Base-by-base conservation (phyloP, 1,140 invertebrate species). In the Drosophila suzukii region DNA sequence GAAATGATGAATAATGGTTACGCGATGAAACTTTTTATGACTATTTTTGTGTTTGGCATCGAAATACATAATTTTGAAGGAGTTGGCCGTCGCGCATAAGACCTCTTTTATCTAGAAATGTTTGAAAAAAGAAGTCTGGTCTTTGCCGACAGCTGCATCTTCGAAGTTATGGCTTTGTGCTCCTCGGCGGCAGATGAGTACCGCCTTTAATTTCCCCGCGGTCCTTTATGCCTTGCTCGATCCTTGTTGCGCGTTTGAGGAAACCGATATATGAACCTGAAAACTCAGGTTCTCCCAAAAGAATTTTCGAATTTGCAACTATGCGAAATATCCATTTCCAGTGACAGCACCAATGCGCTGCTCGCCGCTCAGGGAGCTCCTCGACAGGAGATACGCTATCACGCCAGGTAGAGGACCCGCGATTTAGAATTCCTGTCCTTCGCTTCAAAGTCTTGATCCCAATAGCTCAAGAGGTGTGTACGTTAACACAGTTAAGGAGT, bases 181-280 rank as follows among this genome's bases (percentile, higher is more conserved):
- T 53, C 49, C 13, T 51, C 49, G 49, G 24, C 49, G 8, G 50
- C 7, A 36, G 8, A 53, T 53, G n/a, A 11, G 50, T 36, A 17
- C 10, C 15, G 32, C 34, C 50, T 53, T 53, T 38, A 11, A 17
- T 38, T 34, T 38, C 32, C 27, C 20, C n/a, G 15, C 15, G 4
- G 49, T 51, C 49, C 4, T 17, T 53, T 36, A 17, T 20, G 27
- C 6, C n/a, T 4, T 41, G 12, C 36, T 12, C 10, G 11, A 38
- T 51, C 24, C 15, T 53, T 47, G 46, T 32, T 53, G 50, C 6
- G 4, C 27, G 8, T 20, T 47, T 27, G 11, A 51, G 41, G 15
- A 6, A 55, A 55, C 36, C 36, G 11, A n/a, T 55, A 38, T 24
- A 41, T n/a, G 20, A 41, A 55, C 3, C 36, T 13, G 39, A 41